phyloP scores from a whole-genome alignment of 2,113 vertebrate genomes.

The Peromyscus polionotus region DNA sequence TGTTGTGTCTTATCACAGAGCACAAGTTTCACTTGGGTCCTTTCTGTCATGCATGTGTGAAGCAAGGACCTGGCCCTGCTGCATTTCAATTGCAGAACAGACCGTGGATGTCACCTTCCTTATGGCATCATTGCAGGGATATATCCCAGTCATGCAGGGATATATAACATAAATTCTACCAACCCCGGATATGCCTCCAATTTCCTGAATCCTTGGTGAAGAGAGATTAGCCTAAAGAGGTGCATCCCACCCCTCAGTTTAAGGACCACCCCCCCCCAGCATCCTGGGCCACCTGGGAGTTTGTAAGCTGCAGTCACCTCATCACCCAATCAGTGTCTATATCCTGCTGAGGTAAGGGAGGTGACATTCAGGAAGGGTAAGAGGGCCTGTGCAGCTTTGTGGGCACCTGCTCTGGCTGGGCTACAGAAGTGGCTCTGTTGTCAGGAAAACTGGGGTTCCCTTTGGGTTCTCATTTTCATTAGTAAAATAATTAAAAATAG shows the following conservation, averaged over 20 bases:
- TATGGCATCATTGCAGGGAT: neutral
- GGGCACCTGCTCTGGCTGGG: too few species aligned
- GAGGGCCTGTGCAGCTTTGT: neutral
- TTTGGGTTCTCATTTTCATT: neutral
- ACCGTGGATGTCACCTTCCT: neutral
- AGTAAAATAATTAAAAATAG: neutral
- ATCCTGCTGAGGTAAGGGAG: neutral
- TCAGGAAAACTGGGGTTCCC: neutral
- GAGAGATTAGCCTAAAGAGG: neutral
- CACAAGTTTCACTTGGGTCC: too few species aligned
- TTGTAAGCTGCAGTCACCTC: neutral
- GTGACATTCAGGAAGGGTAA: too few species aligned
- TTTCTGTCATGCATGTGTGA: neutral
- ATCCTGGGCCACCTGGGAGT: neutral
- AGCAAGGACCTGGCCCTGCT: too few species aligned
- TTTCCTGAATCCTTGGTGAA: too few species aligned
- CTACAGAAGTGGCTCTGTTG: neutral
- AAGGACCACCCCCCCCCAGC: too few species aligned
- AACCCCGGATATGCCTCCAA: neutral
- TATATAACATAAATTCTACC: neutral
- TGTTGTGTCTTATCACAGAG: fast-evolving
- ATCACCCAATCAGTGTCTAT: fast-evolving
- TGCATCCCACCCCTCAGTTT: neutral
- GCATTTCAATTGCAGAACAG: neutral
- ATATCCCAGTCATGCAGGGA: neutral